Evolutionary conservation across 1,140 invertebrate genomes (phyloP).

Genomic region (Hylaeus anthracinus): DNA sequence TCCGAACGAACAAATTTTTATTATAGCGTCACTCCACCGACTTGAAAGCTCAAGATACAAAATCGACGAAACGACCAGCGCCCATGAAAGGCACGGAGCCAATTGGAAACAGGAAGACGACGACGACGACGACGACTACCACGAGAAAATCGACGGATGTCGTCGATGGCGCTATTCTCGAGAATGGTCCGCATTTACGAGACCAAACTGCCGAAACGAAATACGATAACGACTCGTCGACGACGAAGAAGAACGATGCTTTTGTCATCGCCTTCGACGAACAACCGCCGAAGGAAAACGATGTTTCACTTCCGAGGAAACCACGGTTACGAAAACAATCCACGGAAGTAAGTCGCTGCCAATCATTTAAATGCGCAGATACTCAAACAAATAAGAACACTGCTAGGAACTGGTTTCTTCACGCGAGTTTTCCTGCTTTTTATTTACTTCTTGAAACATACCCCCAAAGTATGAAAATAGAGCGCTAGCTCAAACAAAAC

Average conservation of each 20-base stretch:
- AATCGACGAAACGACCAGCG: constrained; percentile 34
- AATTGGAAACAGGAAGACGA: constrained; percentile 41
- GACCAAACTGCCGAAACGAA: constrained; percentile 47
- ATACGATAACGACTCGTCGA: constrained; percentile 38
- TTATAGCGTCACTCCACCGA: constrained; percentile 51
- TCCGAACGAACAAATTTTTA: not conserved
- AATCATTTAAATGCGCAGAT: not conserved
- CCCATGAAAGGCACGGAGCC: constrained; percentile 40
- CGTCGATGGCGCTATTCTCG: constrained; percentile 41
- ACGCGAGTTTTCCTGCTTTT: too few species aligned
- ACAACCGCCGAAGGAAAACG: constrained; percentile 51
- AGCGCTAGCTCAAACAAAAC: not conserved
- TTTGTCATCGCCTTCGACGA: constrained; percentile 63
- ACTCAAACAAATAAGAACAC: not conserved
- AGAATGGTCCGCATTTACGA: constrained; percentile 42
- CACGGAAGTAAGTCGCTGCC: constrained; percentile 53
- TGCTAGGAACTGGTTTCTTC: too few species aligned
- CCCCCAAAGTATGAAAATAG: too few species aligned
- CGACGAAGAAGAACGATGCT: constrained; percentile 52
- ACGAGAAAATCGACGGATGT: constrained; percentile 45
- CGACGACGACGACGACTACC: constrained; percentile 5
- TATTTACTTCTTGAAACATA: too few species aligned
- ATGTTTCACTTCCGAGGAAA: constrained; percentile 41
- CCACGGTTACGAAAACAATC: constrained; percentile 45
- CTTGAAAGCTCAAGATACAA: constrained; percentile 51